These are phyloP conservation scores for Aphodius sticticus DNA, from an alignment of 2,888 invertebrate genomes.

Conservation along the genomic window DNA sequence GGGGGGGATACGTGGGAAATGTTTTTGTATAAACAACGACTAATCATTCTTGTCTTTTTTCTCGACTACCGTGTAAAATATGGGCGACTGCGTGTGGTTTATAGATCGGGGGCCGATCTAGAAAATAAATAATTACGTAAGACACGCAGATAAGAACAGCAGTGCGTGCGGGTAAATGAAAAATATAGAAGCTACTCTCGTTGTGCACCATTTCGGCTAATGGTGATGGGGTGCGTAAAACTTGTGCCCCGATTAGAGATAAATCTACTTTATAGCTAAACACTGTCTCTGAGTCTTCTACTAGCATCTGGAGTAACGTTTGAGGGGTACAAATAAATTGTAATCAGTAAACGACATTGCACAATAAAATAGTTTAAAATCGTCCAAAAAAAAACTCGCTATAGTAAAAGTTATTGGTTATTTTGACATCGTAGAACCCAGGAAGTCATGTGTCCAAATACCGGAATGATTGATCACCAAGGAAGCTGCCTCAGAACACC, in stretches of 20 bases:
- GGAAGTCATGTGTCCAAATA: conserved; percentile 53
- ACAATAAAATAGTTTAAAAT: too few species aligned
- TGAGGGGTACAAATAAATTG: too few species aligned
- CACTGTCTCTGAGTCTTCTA: not conserved
- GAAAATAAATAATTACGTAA: conserved; percentile 9
- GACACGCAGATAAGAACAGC: not conserved
- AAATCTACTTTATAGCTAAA: not conserved
- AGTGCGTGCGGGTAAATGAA: not conserved
- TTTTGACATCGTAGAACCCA: conserved; percentile 42
- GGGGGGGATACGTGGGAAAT: conserved; percentile 35
- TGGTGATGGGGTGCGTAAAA: conserved; percentile 14
- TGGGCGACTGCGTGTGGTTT: conserved; percentile 18
- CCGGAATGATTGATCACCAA: conserved; percentile 50
- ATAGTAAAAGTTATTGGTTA: conserved; percentile 29
- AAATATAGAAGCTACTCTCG: not conserved
- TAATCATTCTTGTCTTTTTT: conserved; percentile 34
- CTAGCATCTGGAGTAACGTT: too few species aligned
- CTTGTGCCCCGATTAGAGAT: not conserved
- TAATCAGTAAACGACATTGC: too few species aligned
- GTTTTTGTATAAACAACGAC: conserved; percentile 35
- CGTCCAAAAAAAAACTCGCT: too few species aligned
- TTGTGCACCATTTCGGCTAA: not conserved
- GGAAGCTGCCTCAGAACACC: conserved; percentile 46
- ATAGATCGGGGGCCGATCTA: conserved; percentile 15
- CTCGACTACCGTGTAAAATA: conserved; percentile 19